These are phyloP conservation scores for Mus spicilegus DNA, from an alignment of 2,113 vertebrate genomes.

Conservation along the genomic window DNA sequence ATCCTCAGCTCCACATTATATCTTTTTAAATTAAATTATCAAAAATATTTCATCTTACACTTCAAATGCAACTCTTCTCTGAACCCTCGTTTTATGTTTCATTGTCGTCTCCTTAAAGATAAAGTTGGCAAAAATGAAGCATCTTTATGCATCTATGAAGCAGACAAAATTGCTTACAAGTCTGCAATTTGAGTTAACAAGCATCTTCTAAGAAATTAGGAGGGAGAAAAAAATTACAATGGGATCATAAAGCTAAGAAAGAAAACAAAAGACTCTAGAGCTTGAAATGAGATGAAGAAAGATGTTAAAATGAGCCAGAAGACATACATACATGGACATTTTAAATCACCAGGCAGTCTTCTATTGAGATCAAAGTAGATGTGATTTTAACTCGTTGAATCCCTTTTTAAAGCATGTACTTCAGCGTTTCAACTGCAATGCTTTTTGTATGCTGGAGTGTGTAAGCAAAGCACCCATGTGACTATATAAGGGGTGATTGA, in stretches of 20 bases:
- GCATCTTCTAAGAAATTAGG: not conserved
- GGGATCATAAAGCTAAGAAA: constrained; percentile 7
- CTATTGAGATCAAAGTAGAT: constrained; percentile 35
- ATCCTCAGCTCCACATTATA: not conserved
- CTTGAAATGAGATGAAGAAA: not conserved
- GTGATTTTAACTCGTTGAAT: constrained; percentile 30
- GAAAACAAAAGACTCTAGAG: constrained; percentile 14
- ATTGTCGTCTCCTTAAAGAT: constrained; percentile 36
- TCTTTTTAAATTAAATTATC: constrained; percentile 37
- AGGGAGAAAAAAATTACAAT: not conserved
- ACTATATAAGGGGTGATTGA: not conserved
- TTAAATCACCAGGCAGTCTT: constrained; percentile 5
- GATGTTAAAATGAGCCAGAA: constrained; percentile 25
- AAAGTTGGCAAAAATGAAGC: not conserved
- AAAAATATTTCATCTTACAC: not conserved
- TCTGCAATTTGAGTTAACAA: constrained; percentile 3
- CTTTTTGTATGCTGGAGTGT: not conserved
- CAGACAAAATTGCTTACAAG: not conserved
- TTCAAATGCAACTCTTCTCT: not conserved
- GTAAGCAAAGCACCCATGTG: too few species aligned
- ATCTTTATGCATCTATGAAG: constrained; percentile 11
- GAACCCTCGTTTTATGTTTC: constrained; percentile 22
- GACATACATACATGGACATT: constrained; percentile 9
- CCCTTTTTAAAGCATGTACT: not conserved
- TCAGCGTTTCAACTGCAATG: not conserved